Percentiles rank a stretch among this genome's conserved stretches.
Evolutionary conservation across 37 sponge, comb jelly and placozoan genomes (phyloP).

Genomic region (Theonella swinhoei): DNA sequence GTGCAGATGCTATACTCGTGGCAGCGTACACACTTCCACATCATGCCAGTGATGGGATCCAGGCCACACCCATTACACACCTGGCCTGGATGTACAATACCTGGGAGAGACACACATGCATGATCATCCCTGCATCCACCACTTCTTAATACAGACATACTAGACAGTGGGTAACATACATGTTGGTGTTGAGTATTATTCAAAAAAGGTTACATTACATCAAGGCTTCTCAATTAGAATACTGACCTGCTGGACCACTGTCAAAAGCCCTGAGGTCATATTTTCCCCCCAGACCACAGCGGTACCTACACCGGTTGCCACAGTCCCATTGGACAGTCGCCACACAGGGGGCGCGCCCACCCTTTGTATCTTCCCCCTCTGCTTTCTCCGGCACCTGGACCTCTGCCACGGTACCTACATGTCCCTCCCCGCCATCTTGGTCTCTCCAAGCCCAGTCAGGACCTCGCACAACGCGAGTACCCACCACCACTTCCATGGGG

Average conservation of each 20-base stretch:
- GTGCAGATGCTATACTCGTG: conserved; percentile 86
- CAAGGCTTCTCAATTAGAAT: too few species aligned
- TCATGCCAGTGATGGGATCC: conserved; percentile 56
- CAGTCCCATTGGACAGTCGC: conserved; percentile 83
- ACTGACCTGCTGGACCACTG: conserved; percentile 56
- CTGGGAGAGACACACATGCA: conserved; percentile 10
- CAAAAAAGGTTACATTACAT: too few species aligned
- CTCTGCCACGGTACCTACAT: conserved; percentile 70
- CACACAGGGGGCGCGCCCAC: conserved; percentile 1
- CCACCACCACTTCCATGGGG: conserved; percentile 11
- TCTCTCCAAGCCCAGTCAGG: conserved; percentile 70
- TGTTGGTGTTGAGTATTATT: too few species aligned
- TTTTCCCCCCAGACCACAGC: conserved; percentile 51
- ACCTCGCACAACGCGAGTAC: conserved; percentile 62
- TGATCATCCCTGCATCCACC: too few species aligned
- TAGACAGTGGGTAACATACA: too few species aligned
- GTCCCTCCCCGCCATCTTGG: conserved; percentile 70
- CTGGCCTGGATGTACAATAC: conserved; percentile 23
- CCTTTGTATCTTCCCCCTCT: background rate
- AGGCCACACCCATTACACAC: conserved; percentile 66
- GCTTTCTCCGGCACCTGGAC: background rate
- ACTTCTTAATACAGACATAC: too few species aligned
- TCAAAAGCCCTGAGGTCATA: conserved; percentile 67
- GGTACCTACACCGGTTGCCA: conserved; percentile 61
- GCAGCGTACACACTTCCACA: conserved; percentile 89